Base-by-base conservation (phyloP, 1,140 invertebrate species). In the Sinonovacula constricta region DNA sequence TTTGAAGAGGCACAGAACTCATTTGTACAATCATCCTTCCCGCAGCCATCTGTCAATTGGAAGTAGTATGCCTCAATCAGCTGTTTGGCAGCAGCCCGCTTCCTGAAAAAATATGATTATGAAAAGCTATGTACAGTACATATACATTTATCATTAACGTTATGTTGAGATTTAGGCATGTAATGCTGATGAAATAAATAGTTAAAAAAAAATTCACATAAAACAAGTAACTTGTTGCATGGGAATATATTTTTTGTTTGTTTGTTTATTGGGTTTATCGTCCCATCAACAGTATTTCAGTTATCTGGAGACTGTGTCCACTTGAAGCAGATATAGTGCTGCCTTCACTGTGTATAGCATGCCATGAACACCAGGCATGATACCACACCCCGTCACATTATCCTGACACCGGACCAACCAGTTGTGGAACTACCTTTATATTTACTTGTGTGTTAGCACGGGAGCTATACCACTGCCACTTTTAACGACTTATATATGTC, bases 11-110 rank as follows among this genome's bases (percentile, higher is more conserved):
- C 95, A 93, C 97, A 98, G 89, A 95, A 93, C 85, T 94, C 93
- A 92, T 98, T 98, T 81, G 94, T 93, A 91, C 97, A 98, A 68
- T 94, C 92, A 10, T 93, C 91, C 89, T 97, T 96, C 7, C 96
- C 96, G 92, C 97, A 98, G 75, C 97, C 97, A 90, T 97, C 95
- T 15, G 95, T 95, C 69, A 98, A 92, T 91, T 97, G 96, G 91
- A 96, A 96, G 90, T 97, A 98, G 91, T 97, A 98, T 82, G 95
- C 94, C 90, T 97, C 95, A 79, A 98, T 97, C 54, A 97, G 92
- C 90, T 96, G 95, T 89, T 94, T 96, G 28, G 95, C 96, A 80
- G 95, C 95, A 80, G 95, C 94, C 84, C 96, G 93, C 93, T 97
- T 97, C 95, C 90, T 91, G 79, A 14, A 81, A 77, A 78, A 62